Evolutionary conservation across 2,113 vertebrate genomes (phyloP), one percentile per base, ranked within the genome.

Genomic region (Trichechus manatus): DNA sequence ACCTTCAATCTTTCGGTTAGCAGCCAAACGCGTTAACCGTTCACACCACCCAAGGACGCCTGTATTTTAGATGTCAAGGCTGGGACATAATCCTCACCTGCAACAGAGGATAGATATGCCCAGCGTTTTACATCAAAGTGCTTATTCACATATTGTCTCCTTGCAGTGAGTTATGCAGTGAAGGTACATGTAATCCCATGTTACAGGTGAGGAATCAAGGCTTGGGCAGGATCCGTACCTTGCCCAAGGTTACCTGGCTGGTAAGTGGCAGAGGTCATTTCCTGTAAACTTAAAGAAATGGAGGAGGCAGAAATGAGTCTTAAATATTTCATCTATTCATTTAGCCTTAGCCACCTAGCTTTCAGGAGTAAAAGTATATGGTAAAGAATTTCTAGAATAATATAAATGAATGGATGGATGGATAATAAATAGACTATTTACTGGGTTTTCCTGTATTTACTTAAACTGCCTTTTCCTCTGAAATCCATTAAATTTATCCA

Each of bases 341-440:
- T 93, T 93, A 94, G 74, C 2, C 14, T 90, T 80, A 75, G 84
- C 14, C 33, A 50, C 19, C 6, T 42, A 59, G 2, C 20, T 93
- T 91, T 72, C 81, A 47, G 20, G 25, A 29, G 9, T 91, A 68
- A 89, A 84, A 84, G 13, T 25, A 78, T 75, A 33, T 74, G 5
- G 89, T 31, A 81, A 82, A 89, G 31, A 22, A 92, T n/a, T 89
- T 86, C 85, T 56, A 95, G 29, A 94, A 63, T 63, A 91, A 77
- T n/a, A 68, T 42, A 85, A 66, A 78, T 56, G 36, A 86, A 33
- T 47, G 91, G 53, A 11, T 27, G 33, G 14, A 33, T 8, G n/a
- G n/a, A 72, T 20, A 27, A 59, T 77, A 90, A 80, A 44, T 31
- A 83, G 36, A 72, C 83, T 17, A 59, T 8, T 85, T 68, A 47